Conservation (phyloP, 2,888 invertebrate genomes). For the Frankliniella fusca region DNA sequence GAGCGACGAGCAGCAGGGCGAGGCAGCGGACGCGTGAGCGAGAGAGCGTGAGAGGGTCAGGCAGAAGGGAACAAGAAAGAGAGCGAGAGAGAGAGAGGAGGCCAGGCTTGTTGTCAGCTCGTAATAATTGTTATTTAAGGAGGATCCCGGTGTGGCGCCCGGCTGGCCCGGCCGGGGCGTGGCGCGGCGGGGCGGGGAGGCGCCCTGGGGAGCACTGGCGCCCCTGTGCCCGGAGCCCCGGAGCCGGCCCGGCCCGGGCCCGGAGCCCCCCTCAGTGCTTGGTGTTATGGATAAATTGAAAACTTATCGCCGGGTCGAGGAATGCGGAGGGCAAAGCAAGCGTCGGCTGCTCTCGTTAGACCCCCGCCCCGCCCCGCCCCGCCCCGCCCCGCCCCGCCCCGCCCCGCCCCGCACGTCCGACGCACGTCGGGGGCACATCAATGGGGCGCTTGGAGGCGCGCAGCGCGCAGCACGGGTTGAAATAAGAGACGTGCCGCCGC, state of each 20-base stretch:
- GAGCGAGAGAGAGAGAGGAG: background rate
- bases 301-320: background rate
- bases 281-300: conserved; percentile 17
- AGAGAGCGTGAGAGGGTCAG: background rate
- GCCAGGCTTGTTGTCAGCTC: conserved; percentile 16
- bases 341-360: background rate
- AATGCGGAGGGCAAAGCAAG: background rate
- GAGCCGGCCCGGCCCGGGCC: background rate
- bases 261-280: background rate
- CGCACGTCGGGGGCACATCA: too few relatives aligned
- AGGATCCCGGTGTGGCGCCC: conserved; percentile 12
- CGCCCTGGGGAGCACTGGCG: conserved; percentile 22
- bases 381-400: too few relatives aligned
- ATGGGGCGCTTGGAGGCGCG: too few relatives aligned
- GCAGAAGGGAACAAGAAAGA: background rate
- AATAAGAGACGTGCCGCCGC: too few relatives aligned
- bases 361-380: too few relatives aligned
- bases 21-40: background rate
- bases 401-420: too few relatives aligned
- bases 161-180: background rate
- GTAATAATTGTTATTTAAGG: conserved; percentile 27
- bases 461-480: too few relatives aligned
- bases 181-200: background rate
- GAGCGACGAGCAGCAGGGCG: background rate
- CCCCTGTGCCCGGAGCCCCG: background rate